These are phyloP conservation scores for Sarcophilus harrisii DNA, from an alignment of 2,797 vertebrate species.

Conservation along the genomic window DNA sequence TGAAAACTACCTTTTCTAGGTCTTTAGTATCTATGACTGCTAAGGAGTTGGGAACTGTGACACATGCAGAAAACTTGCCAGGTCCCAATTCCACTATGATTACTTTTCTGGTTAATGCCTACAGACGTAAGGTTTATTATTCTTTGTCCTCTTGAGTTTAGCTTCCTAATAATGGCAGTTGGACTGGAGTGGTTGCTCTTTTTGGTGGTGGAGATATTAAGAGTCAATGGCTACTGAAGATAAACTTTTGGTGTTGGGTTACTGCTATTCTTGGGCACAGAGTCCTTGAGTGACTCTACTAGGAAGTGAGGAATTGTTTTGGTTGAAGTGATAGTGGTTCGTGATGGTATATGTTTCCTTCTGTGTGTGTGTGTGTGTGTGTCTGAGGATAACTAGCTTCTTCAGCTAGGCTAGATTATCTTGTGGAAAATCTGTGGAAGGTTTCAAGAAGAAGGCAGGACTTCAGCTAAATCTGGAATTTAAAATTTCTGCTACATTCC, in stretches of 20 bases:
- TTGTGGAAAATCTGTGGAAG: not conserved
- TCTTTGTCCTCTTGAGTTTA: not conserved
- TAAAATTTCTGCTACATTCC: not conserved
- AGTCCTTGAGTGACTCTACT: not conserved
- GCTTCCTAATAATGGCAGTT: not conserved
- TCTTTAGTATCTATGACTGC: not conserved
- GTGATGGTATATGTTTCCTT: not conserved
- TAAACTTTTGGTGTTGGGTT: not conserved
- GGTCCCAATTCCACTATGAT: not conserved
- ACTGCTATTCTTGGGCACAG: not conserved
- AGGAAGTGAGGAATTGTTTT: not conserved
- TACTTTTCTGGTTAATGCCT: not conserved
- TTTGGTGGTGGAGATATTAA: not conserved
- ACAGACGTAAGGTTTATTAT: not conserved
- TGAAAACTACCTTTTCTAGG: not conserved
- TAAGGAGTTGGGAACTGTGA: not conserved
- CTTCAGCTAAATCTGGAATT: not conserved
- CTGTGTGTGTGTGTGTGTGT: not conserved
- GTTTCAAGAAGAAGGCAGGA: not conserved
- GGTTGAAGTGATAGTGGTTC: not conserved
- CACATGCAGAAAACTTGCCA: not conserved
- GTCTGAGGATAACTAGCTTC: not conserved
- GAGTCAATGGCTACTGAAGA: not conserved
- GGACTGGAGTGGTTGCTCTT: not conserved
- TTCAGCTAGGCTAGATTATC: not conserved